phyloP scores from a whole-genome alignment of 2,888 invertebrate genomes.

The Leptinotarsa rubiginosa region DNA sequence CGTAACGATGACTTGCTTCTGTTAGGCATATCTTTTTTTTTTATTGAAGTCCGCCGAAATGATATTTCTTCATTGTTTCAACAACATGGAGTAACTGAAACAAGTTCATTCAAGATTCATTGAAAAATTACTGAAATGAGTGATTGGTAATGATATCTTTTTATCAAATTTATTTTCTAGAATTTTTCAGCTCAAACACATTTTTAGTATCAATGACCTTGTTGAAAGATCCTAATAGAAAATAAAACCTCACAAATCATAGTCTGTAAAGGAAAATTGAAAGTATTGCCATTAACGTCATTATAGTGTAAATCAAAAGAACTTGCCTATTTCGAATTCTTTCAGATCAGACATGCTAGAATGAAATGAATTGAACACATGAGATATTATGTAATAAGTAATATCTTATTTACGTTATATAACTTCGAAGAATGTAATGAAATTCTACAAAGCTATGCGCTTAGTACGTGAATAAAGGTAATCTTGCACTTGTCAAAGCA shows the following conservation, averaged over 20 bases:
- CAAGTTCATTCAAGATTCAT: too few species aligned
- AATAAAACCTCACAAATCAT: not conserved
- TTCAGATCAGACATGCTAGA: not conserved
- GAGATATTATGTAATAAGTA: slow-evolving; percentile 2
- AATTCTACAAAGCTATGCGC: not conserved
- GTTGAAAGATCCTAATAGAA: not conserved
- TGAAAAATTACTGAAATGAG: too few species aligned
- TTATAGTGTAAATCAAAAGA: not conserved
- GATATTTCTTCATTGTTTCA: too few species aligned
- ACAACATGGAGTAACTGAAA: too few species aligned
- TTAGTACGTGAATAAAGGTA: not conserved
- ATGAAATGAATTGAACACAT: not conserved
- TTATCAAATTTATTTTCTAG: too few species aligned
- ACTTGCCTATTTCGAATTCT: slow-evolving; percentile 7
- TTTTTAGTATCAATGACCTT: too few species aligned
- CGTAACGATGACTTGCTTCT: too few species aligned
- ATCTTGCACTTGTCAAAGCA: too few species aligned
- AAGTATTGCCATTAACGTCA: not conserved
- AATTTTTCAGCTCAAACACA: too few species aligned
- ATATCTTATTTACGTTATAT: slow-evolving; percentile 11
- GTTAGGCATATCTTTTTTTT: too few species aligned
- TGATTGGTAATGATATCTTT: too few species aligned
- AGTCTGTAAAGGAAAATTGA: not conserved
- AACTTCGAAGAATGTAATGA: not conserved
- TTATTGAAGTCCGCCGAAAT: too few species aligned